Evolutionary conservation across 2,888 invertebrate genomes (phyloP).

Genomic region (Cenopis cana): DNA sequence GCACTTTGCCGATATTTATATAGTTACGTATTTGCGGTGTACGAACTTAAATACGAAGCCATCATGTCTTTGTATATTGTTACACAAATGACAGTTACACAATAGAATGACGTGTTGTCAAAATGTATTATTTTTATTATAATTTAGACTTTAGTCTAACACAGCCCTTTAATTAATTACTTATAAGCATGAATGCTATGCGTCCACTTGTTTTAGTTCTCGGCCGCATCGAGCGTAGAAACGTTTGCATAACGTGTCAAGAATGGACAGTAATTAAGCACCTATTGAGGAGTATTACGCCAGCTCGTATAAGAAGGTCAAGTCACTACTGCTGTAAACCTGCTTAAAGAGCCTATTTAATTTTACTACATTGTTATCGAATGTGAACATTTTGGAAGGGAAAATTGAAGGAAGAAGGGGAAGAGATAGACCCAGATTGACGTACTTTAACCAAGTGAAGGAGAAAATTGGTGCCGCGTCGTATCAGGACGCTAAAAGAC

Average conservation of each 20-base stretch:
- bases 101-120: neutral
- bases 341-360: neutral
- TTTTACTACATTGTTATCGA: neutral
- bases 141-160: neutral
- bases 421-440: too few relatives aligned
- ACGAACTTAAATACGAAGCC: too few relatives aligned
- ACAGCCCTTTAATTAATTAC: neutral
- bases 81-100: too few relatives aligned
- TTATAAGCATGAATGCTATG: neutral
- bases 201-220: conserved; percentile 4
- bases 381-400: too few relatives aligned
- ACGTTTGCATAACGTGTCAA: conserved; percentile 29
- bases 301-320: conserved; percentile 37
- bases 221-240: neutral
- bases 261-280: conserved; percentile 30
- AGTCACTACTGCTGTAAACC: conserved; percentile 2
- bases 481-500: too few relatives aligned
- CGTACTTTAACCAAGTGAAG: too few relatives aligned
- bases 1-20: too few relatives aligned
- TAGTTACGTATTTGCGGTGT: too few relatives aligned
- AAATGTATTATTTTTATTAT: neutral
- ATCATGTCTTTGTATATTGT: too few relatives aligned
- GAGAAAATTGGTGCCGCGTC: too few relatives aligned
- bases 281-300: conserved; percentile 25
- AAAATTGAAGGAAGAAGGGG: too few relatives aligned